Conservation (phyloP, 1,140 invertebrate species). For the Ips typographus region DNA sequence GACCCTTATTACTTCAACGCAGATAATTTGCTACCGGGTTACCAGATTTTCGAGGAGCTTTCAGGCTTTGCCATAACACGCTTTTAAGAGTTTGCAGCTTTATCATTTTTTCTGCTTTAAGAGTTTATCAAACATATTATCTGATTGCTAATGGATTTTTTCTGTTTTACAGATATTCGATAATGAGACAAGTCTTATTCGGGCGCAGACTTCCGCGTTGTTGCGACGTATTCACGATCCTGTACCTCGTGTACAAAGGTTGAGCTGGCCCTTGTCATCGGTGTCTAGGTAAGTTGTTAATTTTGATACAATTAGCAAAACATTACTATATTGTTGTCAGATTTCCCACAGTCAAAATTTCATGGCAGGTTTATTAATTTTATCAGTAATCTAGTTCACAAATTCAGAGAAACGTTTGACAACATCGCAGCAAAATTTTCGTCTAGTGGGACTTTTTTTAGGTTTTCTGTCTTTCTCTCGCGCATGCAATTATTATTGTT, state of each 20-base stretch:
- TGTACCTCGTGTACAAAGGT: slow-evolving; percentile 64
- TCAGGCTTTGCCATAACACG: no score
- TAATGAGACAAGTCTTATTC: slow-evolving; percentile 75
- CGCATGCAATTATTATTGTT: no score
- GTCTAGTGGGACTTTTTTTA: no score
- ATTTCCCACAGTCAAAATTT: neutral
- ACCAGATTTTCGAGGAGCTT: no score
- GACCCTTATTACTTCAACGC: no score
- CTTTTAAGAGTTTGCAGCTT: no score
- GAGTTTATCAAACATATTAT: neutral
- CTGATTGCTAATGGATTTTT: neutral
- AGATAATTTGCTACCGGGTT: no score
- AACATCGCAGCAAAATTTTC: no score
- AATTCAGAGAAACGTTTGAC: no score
- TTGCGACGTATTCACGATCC: slow-evolving; percentile 71
- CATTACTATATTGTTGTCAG: neutral
- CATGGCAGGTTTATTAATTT: neutral
- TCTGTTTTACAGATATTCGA: slow-evolving; percentile 67
- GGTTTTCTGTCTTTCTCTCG: no score
- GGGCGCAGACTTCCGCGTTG: slow-evolving; percentile 72
- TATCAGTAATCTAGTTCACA: no score
- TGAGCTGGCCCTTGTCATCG: slow-evolving; percentile 51
- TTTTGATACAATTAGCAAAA: slow-evolving; percentile 13
- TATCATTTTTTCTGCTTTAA: no score
- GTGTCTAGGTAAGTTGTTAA: slow-evolving; percentile 40